A percentile compares a stretch with the other conserved stretches of the same genome.
These are phyloP conservation scores for Myiotriccus ornatus DNA, from an alignment of 2,797 vertebrate genomes.

Conservation along the genomic window DNA sequence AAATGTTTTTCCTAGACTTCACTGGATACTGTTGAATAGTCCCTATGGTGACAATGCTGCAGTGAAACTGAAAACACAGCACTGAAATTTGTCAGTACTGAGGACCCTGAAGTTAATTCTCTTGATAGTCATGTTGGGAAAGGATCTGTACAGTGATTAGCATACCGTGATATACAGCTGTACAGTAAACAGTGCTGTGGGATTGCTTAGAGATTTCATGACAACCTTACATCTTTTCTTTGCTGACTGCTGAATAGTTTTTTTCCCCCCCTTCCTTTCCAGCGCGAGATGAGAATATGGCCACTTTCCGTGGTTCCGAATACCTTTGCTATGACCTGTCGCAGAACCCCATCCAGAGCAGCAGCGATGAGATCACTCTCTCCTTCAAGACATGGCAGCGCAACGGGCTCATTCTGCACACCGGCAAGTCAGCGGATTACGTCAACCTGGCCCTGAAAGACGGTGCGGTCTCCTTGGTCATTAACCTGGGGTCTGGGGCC, in stretches of 20 bases:
- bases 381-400: conserved; percentile 98
- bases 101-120: neutral
- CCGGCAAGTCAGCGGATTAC: conserved; percentile 96
- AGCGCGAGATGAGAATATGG: conserved; percentile 95
- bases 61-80: neutral
- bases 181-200: neutral
- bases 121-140: neutral
- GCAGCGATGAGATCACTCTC: conserved; percentile 97
- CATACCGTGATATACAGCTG: neutral
- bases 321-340: conserved; percentile 98
- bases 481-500: conserved; percentile 97
- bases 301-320: conserved; percentile 95
- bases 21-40: neutral
- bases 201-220: neutral
- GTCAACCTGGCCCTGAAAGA: conserved; percentile 98
- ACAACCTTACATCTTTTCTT: neutral
- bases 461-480: conserved; percentile 94
- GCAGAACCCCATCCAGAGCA: conserved; percentile 98
- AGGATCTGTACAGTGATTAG: neutral
- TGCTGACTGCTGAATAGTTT: neutral
- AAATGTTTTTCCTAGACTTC: neutral
- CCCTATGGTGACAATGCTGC: conserved; percentile 30
- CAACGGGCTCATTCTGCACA: conserved; percentile 96
- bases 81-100: neutral
- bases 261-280: neutral